Evolutionary conservation across 1,140 invertebrate genomes (phyloP).

Genomic region (Atta cephalotes): DNA sequence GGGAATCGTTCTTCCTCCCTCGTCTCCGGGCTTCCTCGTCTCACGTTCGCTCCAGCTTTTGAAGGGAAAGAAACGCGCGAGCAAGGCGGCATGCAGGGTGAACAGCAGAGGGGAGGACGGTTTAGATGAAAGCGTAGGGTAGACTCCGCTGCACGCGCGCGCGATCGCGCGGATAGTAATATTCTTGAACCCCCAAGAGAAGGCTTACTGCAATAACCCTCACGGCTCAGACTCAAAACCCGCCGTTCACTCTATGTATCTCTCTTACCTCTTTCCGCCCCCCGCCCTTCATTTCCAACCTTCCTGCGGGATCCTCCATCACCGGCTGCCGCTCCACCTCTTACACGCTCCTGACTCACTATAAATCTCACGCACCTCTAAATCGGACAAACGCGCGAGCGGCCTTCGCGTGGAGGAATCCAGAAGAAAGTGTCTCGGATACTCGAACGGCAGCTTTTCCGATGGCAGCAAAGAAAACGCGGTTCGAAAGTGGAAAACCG

Average conservation of each 20-base stretch:
- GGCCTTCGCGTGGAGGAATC: conserved; percentile 68
- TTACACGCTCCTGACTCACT: conserved; percentile 71
- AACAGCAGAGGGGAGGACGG: conserved; percentile 63
- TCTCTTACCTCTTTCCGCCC: conserved; percentile 64
- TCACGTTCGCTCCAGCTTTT: conserved; percentile 55
- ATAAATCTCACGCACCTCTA: conserved; percentile 85
- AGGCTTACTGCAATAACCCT: conserved; percentile 86
- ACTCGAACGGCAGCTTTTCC: conserved; percentile 19
- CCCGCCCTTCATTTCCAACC: conserved; percentile 41
- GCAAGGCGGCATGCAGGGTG: conserved; percentile 58
- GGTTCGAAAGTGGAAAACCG: conserved; percentile 49
- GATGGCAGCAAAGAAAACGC: neutral
- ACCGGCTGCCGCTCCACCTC: conserved; percentile 63
- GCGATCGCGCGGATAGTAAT: conserved; percentile 80
- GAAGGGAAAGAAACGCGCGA: conserved; percentile 62
- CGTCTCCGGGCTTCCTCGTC: conserved; percentile 23
- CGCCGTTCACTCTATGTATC: conserved; percentile 77
- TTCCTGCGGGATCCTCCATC: conserved; percentile 55
- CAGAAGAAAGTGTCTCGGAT: conserved; percentile 70
- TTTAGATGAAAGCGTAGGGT: conserved; percentile 75
- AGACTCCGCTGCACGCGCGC: conserved; percentile 65
- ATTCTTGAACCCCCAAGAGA: conserved; percentile 86
- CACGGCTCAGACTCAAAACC: conserved; percentile 83
- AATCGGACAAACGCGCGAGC: conserved; percentile 75
- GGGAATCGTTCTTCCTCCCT: conserved; percentile 69